Percentiles rank a stretch among this genome's conserved stretches.
These are phyloP conservation scores for Calyptomena viridis DNA, from an alignment of 2,113 vertebrate species.

Conservation along the genomic window DNA sequence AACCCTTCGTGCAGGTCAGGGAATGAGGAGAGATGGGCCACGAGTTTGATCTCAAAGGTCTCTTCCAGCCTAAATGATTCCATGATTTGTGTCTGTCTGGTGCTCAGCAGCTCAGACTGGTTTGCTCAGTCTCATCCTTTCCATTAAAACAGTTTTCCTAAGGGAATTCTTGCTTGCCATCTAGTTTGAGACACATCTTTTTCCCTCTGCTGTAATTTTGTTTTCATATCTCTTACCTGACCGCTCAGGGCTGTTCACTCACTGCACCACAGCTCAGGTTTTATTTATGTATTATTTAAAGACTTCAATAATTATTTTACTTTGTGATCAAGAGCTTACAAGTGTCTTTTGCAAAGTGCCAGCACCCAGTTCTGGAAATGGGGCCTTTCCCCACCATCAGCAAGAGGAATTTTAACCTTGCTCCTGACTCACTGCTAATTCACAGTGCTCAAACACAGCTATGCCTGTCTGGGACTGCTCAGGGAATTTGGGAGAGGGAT, in stretches of 20 bases:
- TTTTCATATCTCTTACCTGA: not conserved
- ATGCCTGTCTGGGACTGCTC: not conserved
- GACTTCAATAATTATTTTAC: not conserved
- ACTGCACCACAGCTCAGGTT: not conserved
- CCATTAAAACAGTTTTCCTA: not conserved
- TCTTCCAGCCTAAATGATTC: not conserved
- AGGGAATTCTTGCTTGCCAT: not conserved
- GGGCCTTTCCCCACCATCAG: not conserved
- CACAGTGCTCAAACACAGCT: accelerated
- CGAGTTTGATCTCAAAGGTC: not conserved
- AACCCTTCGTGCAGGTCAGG: not conserved
- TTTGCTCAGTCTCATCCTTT: not conserved
- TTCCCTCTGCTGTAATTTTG: not conserved
- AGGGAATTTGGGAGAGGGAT: not conserved
- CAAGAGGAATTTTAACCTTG: not conserved
- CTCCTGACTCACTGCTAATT: not conserved
- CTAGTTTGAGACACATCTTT: not conserved
- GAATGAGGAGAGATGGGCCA: not conserved
- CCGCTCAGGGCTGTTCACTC: not conserved
- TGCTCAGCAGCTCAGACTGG: not conserved
- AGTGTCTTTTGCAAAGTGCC: not conserved
- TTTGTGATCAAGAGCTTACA: not conserved
- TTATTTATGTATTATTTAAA: not conserved
- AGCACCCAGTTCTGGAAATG: not conserved
- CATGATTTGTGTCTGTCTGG: not conserved